Base-by-base conservation (phyloP, 2,888 invertebrate genomes). In the Panzeria rudis region DNA sequence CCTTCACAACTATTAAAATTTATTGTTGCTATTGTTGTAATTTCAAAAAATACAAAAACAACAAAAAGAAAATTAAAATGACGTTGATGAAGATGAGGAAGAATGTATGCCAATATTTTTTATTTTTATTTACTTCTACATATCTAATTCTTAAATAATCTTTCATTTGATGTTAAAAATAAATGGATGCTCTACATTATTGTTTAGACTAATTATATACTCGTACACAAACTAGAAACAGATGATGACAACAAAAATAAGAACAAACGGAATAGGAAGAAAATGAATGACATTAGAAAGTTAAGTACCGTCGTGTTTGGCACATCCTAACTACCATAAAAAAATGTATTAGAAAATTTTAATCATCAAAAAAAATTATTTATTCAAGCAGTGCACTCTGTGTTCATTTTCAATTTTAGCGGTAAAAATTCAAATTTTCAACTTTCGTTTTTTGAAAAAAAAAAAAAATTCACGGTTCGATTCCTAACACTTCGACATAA, bases 31-130 rank as follows among this genome's bases (percentile, higher is more conserved):
- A 6, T 44, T 61, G 38, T 50, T 56, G 32, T 54, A 69, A 20
- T 20, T 50, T 9, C 7, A 50, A 35, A 8, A 23, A 23, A 50
- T 35, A 32, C 38, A 71, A 44, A n/a, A 56, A 76, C 52, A 32
- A 13, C 41, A 72, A 62, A 38, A n/a, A 80, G 29, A 66, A 73
- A 29, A 4, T 29, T 29, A 29, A 29, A 62, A 71, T 61, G 72
- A 73, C 79, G 52, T 32, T 59, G 69, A 17, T 56, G 64, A 23
- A n/a, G 25, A 52, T 44, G 52, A 61, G 41, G 44, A 68, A 80
- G 44, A 76, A 84, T 80, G 71, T 84, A 75, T 80, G 80, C 84
- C 84, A 80, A 80, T 80, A 77, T 77, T 17, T 56, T 66, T 50
- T 71, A 56, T 54, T 69, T 69, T 47, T 29, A 75, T 62, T n/a